Evolutionary conservation across 1,140 invertebrate species (phyloP).

Genomic region (Cecropterus lyciades): DNA sequence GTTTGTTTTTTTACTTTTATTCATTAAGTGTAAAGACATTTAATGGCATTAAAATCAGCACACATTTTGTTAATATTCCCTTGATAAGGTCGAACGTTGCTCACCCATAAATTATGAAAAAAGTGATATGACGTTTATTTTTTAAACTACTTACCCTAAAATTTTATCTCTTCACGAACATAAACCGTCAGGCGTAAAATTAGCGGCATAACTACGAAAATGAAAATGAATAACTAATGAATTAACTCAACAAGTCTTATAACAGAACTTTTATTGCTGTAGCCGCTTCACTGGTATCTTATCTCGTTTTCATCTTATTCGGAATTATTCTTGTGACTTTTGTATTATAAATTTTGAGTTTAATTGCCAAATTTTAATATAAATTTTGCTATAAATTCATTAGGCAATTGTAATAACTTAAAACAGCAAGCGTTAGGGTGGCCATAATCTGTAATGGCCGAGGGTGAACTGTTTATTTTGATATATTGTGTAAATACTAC

Average conservation of each 20-base stretch:
- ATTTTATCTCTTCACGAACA: slow-evolving; percentile 48
- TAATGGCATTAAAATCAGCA: no score
- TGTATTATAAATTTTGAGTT: slow-evolving; percentile 38
- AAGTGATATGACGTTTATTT: no score
- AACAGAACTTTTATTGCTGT: slow-evolving; percentile 55
- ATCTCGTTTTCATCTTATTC: slow-evolving; percentile 40
- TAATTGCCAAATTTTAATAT: slow-evolving; percentile 42
- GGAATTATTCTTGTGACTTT: slow-evolving; percentile 36
- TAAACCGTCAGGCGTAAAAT: slow-evolving; percentile 55
- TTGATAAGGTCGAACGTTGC: no score
- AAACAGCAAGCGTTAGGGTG: slow-evolving; percentile 11
- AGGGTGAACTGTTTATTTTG: slow-evolving; percentile 18
- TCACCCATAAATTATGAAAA: no score
- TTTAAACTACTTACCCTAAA: slow-evolving; percentile 39
- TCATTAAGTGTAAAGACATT: no score
- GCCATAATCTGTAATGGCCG: slow-evolving; percentile 21
- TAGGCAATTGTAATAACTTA: slow-evolving; percentile 26
- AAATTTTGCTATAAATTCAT: slow-evolving; percentile 37
- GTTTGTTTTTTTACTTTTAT: no score
- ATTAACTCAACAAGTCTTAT: slow-evolving; percentile 60
- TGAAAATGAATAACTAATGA: slow-evolving; percentile 76
- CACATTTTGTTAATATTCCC: no score
- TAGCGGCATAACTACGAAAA: slow-evolving; percentile 59
- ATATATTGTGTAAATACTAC: slow-evolving; percentile 20
- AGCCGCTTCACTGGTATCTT: slow-evolving; percentile 42